Evolutionary conservation across 1,140 invertebrate genomes (phyloP), one percentile per base, ranked within the genome.

Genomic region (Orchestia grillus): DNA sequence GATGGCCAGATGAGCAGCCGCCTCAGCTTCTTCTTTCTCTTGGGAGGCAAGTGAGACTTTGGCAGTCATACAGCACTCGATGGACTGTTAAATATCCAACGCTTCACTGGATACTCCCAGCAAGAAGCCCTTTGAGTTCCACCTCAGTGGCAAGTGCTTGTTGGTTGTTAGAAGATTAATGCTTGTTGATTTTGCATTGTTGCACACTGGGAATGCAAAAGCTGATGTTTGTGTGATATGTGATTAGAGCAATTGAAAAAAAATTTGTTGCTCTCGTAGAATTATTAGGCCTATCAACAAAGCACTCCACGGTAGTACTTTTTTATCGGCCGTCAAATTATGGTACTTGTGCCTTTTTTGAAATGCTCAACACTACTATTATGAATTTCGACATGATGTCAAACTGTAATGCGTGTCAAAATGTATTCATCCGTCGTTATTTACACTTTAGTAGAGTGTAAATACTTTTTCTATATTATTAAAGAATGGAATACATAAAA

Each of bases 1-100:
- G 92, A 94, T 94, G 92, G 92, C 36, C 92, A 94, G 44, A 94
- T 94, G 92, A 94, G 44, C 92, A 47, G 40, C 92, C 44, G 92
- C n/a, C 88, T 90, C 43, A 42, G 41, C 88, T 90, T 90, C 88
- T 90, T 44, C 88, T 44, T 44, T 90, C 43, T 90, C 28, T 90
- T 90, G 41, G n/a, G 88, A 44, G 43, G n/a, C 88, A 90, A 90
- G 88, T 90, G 43, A 90, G 11, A 41, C 43, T 42, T 4, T 77
- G 62, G 62, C 62, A 28, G 62, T 77, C 62, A 77, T 77, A 36
- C 62, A 77, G 28, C 62, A 77, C 62, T 77, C 62, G 62, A 77
- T 77, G 15, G 28, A 77, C 62, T 77, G 62, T 77, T 77, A 77
- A 77, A 77, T 77, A 28, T 53, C 62, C 62, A 28, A 77, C 62